These are phyloP conservation scores for Amblyraja radiata DNA, from an alignment of 2,797 vertebrate genomes.

Conservation along the genomic window DNA sequence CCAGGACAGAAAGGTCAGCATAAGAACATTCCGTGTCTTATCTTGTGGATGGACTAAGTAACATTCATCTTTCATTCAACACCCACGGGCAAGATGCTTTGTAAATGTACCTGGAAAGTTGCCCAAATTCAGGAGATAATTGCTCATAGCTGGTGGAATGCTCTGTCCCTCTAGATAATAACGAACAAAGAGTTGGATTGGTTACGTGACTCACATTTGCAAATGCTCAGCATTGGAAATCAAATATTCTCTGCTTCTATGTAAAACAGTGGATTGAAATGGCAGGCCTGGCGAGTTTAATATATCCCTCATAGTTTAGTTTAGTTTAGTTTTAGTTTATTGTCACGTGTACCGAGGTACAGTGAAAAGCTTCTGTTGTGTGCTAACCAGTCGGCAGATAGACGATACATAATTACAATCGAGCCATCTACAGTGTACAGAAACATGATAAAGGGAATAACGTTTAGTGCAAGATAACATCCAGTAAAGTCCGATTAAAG, in stretches of 20 bases:
- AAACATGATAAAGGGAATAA: too few relatives aligned
- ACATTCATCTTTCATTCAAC: not conserved
- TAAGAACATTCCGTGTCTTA: not conserved
- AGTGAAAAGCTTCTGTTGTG: too few relatives aligned
- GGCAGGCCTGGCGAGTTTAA: not conserved
- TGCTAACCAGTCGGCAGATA: too few relatives aligned
- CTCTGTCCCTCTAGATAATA: not conserved
- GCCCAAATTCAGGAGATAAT: not conserved
- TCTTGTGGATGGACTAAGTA: not conserved
- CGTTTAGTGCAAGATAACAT: too few relatives aligned
- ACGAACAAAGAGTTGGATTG: not conserved
- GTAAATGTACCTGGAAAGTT: not conserved
- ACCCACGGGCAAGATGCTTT: not conserved
- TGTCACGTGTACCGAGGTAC: too few relatives aligned
- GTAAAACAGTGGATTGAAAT: not conserved
- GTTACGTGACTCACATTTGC: not conserved
- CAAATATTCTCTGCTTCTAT: not conserved
- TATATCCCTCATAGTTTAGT: not conserved
- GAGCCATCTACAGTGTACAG: too few relatives aligned
- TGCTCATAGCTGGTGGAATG: not conserved
- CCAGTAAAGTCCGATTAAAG: too few relatives aligned
- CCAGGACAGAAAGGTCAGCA: too few relatives aligned
- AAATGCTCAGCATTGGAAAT: not conserved
- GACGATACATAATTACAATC: too few relatives aligned
- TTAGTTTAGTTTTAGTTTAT: too few relatives aligned